A percentile compares a stretch with the other conserved stretches of the same genome.
These are phyloP conservation scores for Tetragnatha versicolor DNA, from an alignment of 1,140 invertebrate genomes.

Conservation along the genomic window DNA sequence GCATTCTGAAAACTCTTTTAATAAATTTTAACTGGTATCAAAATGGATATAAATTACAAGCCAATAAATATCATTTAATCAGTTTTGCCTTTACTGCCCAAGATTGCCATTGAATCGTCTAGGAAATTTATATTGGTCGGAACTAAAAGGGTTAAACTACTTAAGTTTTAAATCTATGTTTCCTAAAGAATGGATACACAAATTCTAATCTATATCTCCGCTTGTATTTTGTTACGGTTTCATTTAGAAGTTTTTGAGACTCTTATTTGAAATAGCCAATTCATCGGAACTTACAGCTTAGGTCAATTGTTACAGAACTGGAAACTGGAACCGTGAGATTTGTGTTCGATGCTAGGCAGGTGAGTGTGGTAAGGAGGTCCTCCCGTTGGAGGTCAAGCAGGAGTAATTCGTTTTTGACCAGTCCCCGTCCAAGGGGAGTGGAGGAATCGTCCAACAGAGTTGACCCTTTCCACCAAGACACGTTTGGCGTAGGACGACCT, in stretches of 20 bases:
- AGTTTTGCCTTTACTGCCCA: not conserved
- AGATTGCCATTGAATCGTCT: not conserved
- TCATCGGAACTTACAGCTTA: constrained; percentile 62
- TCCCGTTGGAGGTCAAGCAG: constrained; percentile 76
- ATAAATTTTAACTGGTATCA: too few species aligned
- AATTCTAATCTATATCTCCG: too few species aligned
- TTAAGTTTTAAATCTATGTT: too few species aligned
- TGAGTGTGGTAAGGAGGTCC: constrained; percentile 81
- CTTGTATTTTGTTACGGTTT: too few species aligned
- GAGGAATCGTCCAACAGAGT: constrained; percentile 56
- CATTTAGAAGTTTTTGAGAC: too few species aligned
- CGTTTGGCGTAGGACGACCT: constrained; percentile 54
- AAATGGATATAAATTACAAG: too few species aligned
- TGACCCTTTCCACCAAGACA: constrained; percentile 59
- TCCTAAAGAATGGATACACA: too few species aligned
- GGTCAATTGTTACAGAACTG: constrained; percentile 80
- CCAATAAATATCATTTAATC: too few species aligned
- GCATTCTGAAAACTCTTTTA: too few species aligned
- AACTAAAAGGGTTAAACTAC: too few species aligned
- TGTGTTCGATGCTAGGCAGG: constrained; percentile 85
- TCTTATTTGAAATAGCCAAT: too few species aligned
- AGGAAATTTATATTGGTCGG: too few species aligned
- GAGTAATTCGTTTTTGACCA: constrained; percentile 68
- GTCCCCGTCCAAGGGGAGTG: constrained; percentile 49
- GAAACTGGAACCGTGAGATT: constrained; percentile 77